Evolutionary conservation across 2,113 vertebrate genomes (phyloP), one percentile per base, ranked within the genome.

Genomic region (Etia nguti): DNA sequence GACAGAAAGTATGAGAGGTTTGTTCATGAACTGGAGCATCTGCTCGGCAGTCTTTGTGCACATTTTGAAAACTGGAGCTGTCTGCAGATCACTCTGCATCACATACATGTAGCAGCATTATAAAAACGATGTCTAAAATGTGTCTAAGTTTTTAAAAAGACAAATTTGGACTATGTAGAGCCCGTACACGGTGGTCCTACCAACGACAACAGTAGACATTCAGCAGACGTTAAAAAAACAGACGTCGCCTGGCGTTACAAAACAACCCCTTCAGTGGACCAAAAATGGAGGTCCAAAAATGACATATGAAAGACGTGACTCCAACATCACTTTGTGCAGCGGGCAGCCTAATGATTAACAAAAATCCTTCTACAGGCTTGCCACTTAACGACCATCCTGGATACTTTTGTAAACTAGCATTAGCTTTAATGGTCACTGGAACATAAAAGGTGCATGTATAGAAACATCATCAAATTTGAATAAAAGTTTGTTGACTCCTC

Each of bases 171-270:
- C 31, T 65, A 12, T 12, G 12, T 65, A 6, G 60, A n/a, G 59
- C 10, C 2, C 4, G 2, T 10, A 31, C 57, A 31, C 26, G 6
- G 60, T 12, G 60, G 31, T 36, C 60, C 31, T 62, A 34, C 29
- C 0, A 10, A 16, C 46, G 0, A n/a, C 6, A 1, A 0, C 57
- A 60, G 1, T 3, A 11, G 6, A 62, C 60, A 12, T 12, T 43
- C 11, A 65, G 60, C n/a, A 10, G 18, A 36, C 6, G 2, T n/a
- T 16, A 62, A 62, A 0, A 62, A 62, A 62, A 34, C 2, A 62
- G 31, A 62, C 18, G 4, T 0, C 10, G 10, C 59, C 59, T 12
- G 18, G 18, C 6, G 6, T 65, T 31, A 65, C 10, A 36, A 36
- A 65, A 65, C 60, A 36, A n/a, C 18, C 6, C 10, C 0, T 65